phyloP scores from a whole-genome alignment of 2,888 invertebrate species.

The Formica aserva region DNA sequence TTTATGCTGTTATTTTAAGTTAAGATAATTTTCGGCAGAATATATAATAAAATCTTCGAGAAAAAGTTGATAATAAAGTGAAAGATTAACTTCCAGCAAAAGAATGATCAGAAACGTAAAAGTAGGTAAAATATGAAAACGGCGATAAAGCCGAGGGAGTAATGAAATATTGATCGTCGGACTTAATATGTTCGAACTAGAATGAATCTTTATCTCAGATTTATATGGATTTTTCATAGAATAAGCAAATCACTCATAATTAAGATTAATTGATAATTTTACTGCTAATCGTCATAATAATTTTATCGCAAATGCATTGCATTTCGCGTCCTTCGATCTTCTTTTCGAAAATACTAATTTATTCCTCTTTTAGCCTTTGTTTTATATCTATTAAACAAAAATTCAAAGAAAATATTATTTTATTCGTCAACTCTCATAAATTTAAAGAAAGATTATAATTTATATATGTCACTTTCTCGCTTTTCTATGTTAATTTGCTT shows the following conservation, averaged over 20 bases:
- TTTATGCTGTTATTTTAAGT: background rate
- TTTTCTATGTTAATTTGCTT: background rate
- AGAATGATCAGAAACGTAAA: background rate
- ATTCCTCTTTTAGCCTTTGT: background rate
- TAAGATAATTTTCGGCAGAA: background rate
- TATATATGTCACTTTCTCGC: background rate
- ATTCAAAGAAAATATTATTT: background rate
- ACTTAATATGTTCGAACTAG: conserved; percentile 2
- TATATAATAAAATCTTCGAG: background rate
- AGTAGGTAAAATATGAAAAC: conserved; percentile 9
- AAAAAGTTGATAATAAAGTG: background rate
- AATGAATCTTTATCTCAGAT: background rate
- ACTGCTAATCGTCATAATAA: background rate
- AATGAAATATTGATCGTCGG: conserved; percentile 11
- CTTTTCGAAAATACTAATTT: background rate
- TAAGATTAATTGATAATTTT: background rate
- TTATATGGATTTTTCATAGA: background rate
- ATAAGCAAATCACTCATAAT: background rate
- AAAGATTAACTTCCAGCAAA: background rate
- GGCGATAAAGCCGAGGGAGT: background rate
- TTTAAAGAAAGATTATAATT: background rate
- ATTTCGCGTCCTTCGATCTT: background rate
- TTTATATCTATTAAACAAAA: background rate
- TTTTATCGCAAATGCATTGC: background rate
- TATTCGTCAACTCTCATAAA: background rate